These are phyloP conservation scores for Incurvaria masculella DNA, from an alignment of 2,888 invertebrate species.

Conservation along the genomic window DNA sequence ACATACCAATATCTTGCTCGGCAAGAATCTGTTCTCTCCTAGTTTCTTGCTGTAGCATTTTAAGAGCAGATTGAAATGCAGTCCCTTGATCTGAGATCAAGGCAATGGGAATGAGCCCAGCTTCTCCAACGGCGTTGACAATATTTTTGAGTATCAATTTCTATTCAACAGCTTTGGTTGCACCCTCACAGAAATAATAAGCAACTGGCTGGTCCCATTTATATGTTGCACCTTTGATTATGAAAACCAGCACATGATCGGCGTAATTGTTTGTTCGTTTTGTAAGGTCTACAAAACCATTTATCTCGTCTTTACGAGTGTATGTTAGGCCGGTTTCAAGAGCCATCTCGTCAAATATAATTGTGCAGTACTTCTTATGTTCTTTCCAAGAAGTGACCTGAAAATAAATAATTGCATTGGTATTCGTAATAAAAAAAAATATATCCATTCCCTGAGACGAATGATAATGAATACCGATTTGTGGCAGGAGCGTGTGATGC, in stretches of 20 bases:
- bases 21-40: no score
- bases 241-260: slow-evolving; percentile 2
- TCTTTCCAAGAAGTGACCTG: no score
- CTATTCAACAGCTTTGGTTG: background rate
- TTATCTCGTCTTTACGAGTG: no score
- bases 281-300: background rate
- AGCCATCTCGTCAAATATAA: no score
- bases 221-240: slow-evolving; percentile 2
- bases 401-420: no score
- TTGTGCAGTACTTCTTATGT: no score
- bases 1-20: no score
- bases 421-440: no score
- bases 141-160: slow-evolving; percentile 1
- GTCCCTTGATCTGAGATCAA: slow-evolving; percentile 6
- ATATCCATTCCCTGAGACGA: no score
- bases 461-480: no score
- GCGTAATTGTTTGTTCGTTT: slow-evolving; percentile 1
- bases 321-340: no score
- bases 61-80: slow-evolving; percentile 2
- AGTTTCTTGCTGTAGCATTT: slow-evolving; percentile 1
- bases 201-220: slow-evolving; percentile 6
- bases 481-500: no score
- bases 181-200: slow-evolving; percentile 7
- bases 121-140: slow-evolving; percentile 1
- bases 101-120: slow-evolving; percentile 5